Conservation (phyloP, 2,797 vertebrate genomes). For the Poeciliopsis infans region DNA sequence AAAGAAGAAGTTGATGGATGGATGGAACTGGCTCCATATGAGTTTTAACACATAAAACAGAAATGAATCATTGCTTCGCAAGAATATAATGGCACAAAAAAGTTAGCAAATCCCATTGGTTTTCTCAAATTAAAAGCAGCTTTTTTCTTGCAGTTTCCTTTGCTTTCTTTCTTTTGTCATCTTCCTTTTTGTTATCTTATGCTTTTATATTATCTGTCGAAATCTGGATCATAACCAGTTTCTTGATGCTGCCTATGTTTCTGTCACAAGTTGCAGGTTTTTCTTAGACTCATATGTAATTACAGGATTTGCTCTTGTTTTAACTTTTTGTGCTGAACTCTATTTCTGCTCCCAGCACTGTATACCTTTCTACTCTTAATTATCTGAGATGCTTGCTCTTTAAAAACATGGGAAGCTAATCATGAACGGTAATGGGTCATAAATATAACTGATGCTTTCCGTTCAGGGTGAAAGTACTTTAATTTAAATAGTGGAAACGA, state of each 20-base stretch:
- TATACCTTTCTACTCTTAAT: not conserved
- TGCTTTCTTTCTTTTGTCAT: not conserved
- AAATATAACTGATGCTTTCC: slow-evolving; percentile 10
- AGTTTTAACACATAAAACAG: not conserved
- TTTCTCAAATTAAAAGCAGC: not conserved
- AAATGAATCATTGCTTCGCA: not conserved
- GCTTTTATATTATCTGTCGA: not conserved
- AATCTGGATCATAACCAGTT: not conserved
- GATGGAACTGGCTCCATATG: not conserved
- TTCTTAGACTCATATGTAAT: not conserved
- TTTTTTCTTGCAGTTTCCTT: not conserved
- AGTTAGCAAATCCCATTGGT: too few species aligned
- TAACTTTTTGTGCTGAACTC: not conserved
- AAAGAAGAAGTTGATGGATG: not conserved
- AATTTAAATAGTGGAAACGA: slow-evolving; percentile 22
- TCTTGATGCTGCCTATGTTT: not conserved
- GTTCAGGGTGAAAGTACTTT: slow-evolving; percentile 33
- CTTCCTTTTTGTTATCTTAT: not conserved
- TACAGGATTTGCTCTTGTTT: not conserved
- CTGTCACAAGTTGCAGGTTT: not conserved
- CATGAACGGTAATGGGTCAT: not conserved
- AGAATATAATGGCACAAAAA: not conserved
- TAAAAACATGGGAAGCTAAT: not conserved
- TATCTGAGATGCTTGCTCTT: not conserved
- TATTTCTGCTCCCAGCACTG: not conserved